Base-by-base conservation (phyloP, 2,888 invertebrate species). In the Eurytoma adleriae region DNA sequence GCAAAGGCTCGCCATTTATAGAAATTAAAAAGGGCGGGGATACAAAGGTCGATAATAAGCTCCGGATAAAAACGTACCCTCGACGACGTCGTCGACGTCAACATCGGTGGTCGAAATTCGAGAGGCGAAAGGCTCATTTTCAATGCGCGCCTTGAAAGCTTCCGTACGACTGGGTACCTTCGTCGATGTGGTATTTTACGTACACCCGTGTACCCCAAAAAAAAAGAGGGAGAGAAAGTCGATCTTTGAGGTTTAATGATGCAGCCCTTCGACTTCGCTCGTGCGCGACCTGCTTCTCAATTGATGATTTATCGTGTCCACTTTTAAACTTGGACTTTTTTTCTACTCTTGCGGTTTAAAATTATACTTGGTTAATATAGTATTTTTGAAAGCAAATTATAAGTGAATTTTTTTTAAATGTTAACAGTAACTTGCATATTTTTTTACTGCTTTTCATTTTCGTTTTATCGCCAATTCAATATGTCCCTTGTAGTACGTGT, bases 171-270 rank as follows among this genome's bases (percentile, higher is more conserved):
- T 69, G 68, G 61, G 52, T 71, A 56, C 27, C 77, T 40, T n/a
- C 14, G 62, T n/a, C 30, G 74, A 66, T 24, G 14, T 18, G 57
- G 57, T 66, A 66, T 69, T 48, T 68, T 52, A 20, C 48, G 62
- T 48, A 56, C 18, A 57, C 16, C 10, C 14, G 40, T 18, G 16
- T 40, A 40, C 40, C 4, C 10, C 18, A 54, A n/a, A n/a, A 12
- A 24, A 67, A 56, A 59, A 30, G 16, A 40, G 50, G n/a, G 64
- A 54, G 59, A 72, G 70, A 73, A 79, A 68, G 73, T 61, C 71
- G 73, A 79, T 79, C 73, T 69, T 79, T 62, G 73, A 71, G 68
- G 73, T 73, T 79, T 79, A 79, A 79, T 73, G 73, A 40, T 40
- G 40, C 40, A 40, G 40, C 40, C 40, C 40, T 40, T 40, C 40